Evolutionary conservation across 1,140 invertebrate genomes (phyloP).

Genomic region (Oryzaephilus surinamensis): DNA sequence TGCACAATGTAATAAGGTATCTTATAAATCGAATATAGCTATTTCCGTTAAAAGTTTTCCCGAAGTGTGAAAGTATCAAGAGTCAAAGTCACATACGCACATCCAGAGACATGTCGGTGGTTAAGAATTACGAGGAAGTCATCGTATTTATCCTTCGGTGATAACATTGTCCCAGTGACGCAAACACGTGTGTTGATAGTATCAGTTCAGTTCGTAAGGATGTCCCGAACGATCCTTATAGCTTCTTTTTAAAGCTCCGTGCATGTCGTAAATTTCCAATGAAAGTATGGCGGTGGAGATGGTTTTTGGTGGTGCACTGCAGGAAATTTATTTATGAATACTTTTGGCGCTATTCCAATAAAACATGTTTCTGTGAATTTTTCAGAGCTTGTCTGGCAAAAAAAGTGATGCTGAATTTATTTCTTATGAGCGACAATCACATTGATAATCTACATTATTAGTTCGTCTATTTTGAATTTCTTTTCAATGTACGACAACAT

Average conservation of each 20-base stretch:
- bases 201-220: slow-evolving; percentile 12
- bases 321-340: slow-evolving; percentile 27
- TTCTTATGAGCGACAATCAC: too few relatives aligned
- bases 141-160: slow-evolving; percentile 15
- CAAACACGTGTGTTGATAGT: slow-evolving; percentile 17
- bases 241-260: slow-evolving; percentile 10
- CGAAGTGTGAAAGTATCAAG: too few relatives aligned
- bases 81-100: too few relatives aligned
- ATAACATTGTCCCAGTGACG: slow-evolving; percentile 15
- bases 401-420: too few relatives aligned
- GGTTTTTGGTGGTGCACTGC: slow-evolving; percentile 20
- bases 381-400: too few relatives aligned
- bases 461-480: too few relatives aligned
- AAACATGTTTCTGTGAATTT: slow-evolving; percentile 22
- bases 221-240: slow-evolving; percentile 12
- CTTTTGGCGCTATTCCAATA: slow-evolving; percentile 21
- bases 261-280: slow-evolving; percentile 19
- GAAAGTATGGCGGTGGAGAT: too few relatives aligned
- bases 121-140: slow-evolving; percentile 12
- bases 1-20: too few relatives aligned
- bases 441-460: too few relatives aligned
- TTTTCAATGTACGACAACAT: too few relatives aligned
- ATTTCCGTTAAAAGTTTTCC: too few relatives aligned
- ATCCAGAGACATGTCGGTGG: slow-evolving; percentile 6
- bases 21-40: too few relatives aligned